Evolutionary conservation across 2,113 vertebrate genomes (phyloP), one percentile per base, ranked within the genome.

Genomic region (Lanius collurio): DNA sequence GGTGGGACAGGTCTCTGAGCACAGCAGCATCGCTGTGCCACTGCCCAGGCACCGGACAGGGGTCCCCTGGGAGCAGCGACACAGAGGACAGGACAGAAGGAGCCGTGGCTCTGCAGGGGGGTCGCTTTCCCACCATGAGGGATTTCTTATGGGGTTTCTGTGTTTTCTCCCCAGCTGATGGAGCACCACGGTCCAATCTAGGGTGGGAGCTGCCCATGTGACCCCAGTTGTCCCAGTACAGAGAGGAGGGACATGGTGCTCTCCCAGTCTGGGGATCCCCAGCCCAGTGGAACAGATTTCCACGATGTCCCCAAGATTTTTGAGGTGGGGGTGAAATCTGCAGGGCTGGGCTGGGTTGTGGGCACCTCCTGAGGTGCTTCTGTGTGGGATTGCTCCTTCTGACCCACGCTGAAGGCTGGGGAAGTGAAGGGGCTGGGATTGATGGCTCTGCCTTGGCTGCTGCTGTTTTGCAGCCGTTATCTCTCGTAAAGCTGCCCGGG

Each of bases 401-500:
- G 14, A 10, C 7, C 42, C 13, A 1, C 0, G 3, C 6, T 24
- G 46, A 47, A 20, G 79, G 56, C 31, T 79, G 75, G 63, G 84
- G 33, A 90, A 86, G 89, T 7, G 42, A 35, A 62, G 15, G 35
- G 52, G 39, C 37, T 1, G 5, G 80, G 47, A 42, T 0, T 35
- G 60, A 79, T 87, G 90, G 75, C 24, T 95, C 31, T 33, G 73
- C 83, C 64, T 75, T 8, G 47, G 27, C 71, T 17, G 35, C 70
- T 13, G 3, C 17, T 57, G 31, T 39, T 56, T 35, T 55, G 55
- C 86, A 91, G 97, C 96, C 13, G 6, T 85, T 95, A 94, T 97
- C 97, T 97, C 90, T 49, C 92, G 35, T 96, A 90, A 94, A 97
- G 65, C 92, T 96, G 97, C 93, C 95, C 22, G 82, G 53, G 52